Percentiles rank a stretch among this genome's conserved stretches.
Evolutionary conservation across 2,113 vertebrate species (phyloP).

Genomic region (Arizona elegans): DNA sequence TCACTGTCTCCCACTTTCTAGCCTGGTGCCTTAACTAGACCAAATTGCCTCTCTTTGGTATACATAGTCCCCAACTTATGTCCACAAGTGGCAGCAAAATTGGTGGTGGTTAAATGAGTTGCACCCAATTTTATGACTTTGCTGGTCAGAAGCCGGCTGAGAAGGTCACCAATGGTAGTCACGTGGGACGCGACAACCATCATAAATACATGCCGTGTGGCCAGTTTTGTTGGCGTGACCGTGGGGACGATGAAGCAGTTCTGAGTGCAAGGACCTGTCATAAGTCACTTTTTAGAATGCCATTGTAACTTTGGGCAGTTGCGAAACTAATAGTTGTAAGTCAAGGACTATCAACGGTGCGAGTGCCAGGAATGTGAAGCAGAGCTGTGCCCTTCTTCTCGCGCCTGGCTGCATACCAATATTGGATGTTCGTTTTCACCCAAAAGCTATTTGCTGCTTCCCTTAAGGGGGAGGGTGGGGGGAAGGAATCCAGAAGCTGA

Average conservation of each 20-base stretch:
- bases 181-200: too few species aligned
- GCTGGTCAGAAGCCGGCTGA: not conserved
- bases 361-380: not conserved
- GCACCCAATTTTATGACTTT: too few species aligned
- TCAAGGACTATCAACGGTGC: not conserved
- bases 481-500: not conserved
- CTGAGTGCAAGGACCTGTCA: not conserved
- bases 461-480: not conserved
- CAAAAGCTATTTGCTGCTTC: not conserved
- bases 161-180: too few species aligned
- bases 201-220: too few species aligned
- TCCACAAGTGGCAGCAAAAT: too few species aligned
- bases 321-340: not conserved
- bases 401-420: not conserved
- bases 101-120: too few species aligned
- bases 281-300: too few species aligned
- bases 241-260: not conserved
- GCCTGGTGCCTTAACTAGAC: too few species aligned
- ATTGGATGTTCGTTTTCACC: not conserved
- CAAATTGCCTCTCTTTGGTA: too few species aligned
- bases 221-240: not conserved
- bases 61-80: too few species aligned
- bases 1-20: too few species aligned
- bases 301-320: too few species aligned
- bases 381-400: not conserved